Conservation (phyloP, 2,888 invertebrate genomes). For the Colostygia pectinataria region DNA sequence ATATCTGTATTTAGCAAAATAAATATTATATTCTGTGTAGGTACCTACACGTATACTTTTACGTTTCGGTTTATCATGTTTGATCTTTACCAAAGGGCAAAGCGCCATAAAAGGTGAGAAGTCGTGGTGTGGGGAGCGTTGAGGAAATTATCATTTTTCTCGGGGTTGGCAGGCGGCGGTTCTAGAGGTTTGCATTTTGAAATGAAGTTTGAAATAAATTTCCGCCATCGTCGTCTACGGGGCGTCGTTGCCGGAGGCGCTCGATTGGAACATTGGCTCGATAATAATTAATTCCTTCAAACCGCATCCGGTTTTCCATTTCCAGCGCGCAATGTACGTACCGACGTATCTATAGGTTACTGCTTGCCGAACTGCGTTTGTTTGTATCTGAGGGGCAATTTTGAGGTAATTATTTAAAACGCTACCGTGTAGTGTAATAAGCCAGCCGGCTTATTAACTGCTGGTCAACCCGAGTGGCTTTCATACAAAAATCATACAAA, state of each 20-base stretch:
- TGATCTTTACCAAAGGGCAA: conserved; percentile 6
- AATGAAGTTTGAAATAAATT: conserved; percentile 79
- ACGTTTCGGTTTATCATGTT: conserved; percentile 17
- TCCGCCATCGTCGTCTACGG: conserved; percentile 49
- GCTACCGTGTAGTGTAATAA: too few species aligned
- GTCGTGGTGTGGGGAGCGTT: conserved; percentile 26
- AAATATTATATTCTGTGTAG: too few species aligned
- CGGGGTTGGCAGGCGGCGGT: conserved; percentile 38
- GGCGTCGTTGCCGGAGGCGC: conserved; percentile 57
- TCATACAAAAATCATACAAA: too few species aligned
- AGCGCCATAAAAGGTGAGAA: conserved; percentile 31
- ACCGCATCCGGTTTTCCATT: conserved; percentile 51
- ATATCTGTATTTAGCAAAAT: too few species aligned
- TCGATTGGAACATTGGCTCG: conserved; percentile 78
- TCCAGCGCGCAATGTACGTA: conserved; percentile 34
- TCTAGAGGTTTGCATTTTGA: conserved; percentile 61
- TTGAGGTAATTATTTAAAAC: too few species aligned
- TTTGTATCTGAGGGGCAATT: conserved; percentile 42
- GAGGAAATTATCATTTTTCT: conserved; percentile 68
- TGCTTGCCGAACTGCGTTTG: conserved; percentile 27
- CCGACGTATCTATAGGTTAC: neutral
- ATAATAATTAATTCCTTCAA: conserved; percentile 74
- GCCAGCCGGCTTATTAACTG: too few species aligned
- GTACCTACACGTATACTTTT: conserved; percentile 6
- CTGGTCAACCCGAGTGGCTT: too few species aligned